A percentile compares a stretch with the other conserved stretches of the same genome.
Conservation (phyloP, 2,113 vertebrate genomes). For the Prietella phreatophila region DNA sequence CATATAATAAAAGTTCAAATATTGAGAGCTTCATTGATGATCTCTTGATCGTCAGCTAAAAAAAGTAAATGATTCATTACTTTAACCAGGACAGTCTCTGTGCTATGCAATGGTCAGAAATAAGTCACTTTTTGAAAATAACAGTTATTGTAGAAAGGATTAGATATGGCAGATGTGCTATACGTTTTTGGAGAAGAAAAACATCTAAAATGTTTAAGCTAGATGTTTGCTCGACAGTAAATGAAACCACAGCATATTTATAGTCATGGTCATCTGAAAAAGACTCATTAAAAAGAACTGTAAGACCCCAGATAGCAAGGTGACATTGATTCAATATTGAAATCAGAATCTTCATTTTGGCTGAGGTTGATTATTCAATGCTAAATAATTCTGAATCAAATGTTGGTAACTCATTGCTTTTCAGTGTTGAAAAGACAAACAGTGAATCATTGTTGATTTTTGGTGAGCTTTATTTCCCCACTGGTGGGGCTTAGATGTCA, state of each 20-base stretch:
- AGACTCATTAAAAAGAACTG: background rate
- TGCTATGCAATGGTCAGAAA: background rate
- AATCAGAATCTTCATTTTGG: too few species aligned
- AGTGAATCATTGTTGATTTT: too few species aligned
- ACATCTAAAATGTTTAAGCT: background rate
- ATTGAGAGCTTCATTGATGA: background rate
- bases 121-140: background rate
- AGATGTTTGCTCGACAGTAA: background rate
- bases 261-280: background rate
- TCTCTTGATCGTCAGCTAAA: background rate
- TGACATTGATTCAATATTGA: too few species aligned
- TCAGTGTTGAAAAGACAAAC: too few species aligned
- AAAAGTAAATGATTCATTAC: background rate
- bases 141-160: background rate
- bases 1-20: background rate
- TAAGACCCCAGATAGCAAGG: background rate
- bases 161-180: background rate
- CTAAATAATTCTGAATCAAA: too few species aligned
- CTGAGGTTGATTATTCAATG: too few species aligned
- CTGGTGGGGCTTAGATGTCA: too few species aligned
- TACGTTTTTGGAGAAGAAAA: background rate
- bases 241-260: background rate
- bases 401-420: too few species aligned
- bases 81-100: background rate
- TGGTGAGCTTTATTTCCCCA: too few species aligned